Base-by-base conservation (phyloP, 2,888 invertebrate genomes). In the Colletes collaris region DNA sequence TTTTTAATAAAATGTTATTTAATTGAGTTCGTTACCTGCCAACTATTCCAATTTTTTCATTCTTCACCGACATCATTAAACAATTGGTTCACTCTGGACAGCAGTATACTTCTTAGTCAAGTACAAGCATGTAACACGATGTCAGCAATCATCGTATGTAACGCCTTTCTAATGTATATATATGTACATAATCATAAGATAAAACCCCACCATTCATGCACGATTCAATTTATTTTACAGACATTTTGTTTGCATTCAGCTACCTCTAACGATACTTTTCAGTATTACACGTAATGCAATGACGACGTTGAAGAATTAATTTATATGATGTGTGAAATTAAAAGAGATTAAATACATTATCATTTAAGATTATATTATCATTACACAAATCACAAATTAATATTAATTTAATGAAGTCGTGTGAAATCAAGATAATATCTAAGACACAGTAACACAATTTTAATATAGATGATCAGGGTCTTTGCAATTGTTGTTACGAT, bases 1-100 rank as follows among this genome's bases (percentile, higher is more conserved):
- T 70, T 55, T n/a, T 27, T 49, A 16, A 59, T n/a, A 56, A 0
- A 53, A 62, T 27, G 44, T 13, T 11, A 35, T 53, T 55, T n/a
- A 52, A 49, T 16, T 49, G 58, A 52, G 2, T 19, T 49, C 2
- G 16, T 87, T 93, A 96, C 97, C 97, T 97, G 91, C 97, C 97
- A 81, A 97, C 94, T 83, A 97, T 96, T 83, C 96, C 96, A 86
- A 97, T 95, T 93, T 96, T 96, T 93, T 95, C 95, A 71, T 93
- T 94, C 91, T 94, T 95, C 11, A 65, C 7, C 44, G 89, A 83
- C 91, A 91, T 91, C 7, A 35, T 75, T 50, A n/a, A 50, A 11
- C 0, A 16, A 10, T 10, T 58, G 1, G 37, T 49, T 35, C 13
- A 56, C 53, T 80, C 16, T 64, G 16, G 7, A 58, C 3, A 16